Percentiles rank a stretch among this genome's conserved stretches.
Evolutionary conservation across 37 sponge, comb jelly and placozoan species (phyloP).

Genomic region (Spongia lamella): DNA sequence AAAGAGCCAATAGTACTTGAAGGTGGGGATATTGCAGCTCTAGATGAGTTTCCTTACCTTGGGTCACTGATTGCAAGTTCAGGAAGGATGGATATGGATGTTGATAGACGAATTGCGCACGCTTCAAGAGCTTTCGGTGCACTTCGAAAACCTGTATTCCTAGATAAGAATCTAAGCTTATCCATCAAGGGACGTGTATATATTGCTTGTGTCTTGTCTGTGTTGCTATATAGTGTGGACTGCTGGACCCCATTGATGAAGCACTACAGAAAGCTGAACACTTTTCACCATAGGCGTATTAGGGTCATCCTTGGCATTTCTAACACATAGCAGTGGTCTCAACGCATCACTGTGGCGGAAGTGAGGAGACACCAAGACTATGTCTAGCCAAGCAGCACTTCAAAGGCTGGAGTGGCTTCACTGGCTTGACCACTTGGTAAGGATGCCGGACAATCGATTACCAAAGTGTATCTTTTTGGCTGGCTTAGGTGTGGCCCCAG

Average conservation of each 20-base stretch:
- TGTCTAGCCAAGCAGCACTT: no score
- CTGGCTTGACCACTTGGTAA: constrained; percentile 20
- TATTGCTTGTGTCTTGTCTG: background rate
- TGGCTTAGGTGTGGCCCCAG: constrained; percentile 2
- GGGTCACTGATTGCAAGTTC: background rate
- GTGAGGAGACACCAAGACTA: no score
- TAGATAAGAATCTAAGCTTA: background rate
- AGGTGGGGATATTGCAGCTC: background rate
- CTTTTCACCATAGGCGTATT: no score
- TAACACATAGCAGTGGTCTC: no score
- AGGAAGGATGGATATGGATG: constrained; percentile 27
- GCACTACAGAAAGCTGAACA: no score
- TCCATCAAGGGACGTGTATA: background rate
- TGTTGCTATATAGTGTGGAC: constrained; percentile 4
- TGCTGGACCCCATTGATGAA: constrained; percentile 10
- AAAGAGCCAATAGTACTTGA: background rate
- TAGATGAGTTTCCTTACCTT: constrained; percentile 14
- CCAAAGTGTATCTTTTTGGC: constrained; percentile 16
- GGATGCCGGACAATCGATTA: constrained; percentile 27
- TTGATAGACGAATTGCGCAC: constrained; percentile 16
- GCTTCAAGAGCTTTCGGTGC: constrained; percentile 24
- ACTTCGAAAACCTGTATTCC: constrained; percentile 17
- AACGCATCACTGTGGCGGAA: no score
- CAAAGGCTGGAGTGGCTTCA: no score
- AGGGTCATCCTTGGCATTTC: no score